Evolutionary conservation across 2,888 invertebrate species (phyloP).

Genomic region (Cryptus viduatorius): DNA sequence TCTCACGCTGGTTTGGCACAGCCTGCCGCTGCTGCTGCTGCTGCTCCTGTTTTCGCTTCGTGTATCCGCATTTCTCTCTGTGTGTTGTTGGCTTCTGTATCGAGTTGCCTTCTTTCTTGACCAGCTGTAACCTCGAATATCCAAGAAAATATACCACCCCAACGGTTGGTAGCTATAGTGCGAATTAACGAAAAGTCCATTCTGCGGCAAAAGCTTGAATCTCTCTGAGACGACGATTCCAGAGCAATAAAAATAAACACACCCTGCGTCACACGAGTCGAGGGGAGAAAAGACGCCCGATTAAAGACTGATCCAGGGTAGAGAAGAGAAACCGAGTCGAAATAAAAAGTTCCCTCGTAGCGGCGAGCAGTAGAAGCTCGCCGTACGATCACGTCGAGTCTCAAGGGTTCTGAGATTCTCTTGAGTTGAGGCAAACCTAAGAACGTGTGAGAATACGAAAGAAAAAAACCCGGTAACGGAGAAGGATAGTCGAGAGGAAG

Average conservation of each 20-base stretch:
- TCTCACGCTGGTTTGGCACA: conserved; percentile 57
- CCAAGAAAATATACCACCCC: conserved; percentile 44
- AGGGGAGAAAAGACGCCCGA: conserved; percentile 70
- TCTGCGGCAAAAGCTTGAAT: conserved; percentile 27
- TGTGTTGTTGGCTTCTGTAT: conserved; percentile 29
- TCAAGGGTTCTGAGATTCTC: conserved; percentile 72
- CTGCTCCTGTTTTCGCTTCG: conserved; percentile 31
- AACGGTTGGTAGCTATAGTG: conserved; percentile 26
- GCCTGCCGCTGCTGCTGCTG: conserved; percentile 21
- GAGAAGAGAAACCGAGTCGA: conserved; percentile 76
- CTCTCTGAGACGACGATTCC: conserved; percentile 33
- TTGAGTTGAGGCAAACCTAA: conserved; percentile 65
- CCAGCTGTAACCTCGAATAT: conserved; percentile 55
- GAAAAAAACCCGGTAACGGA: conserved; percentile 56
- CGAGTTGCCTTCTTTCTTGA: conserved; percentile 12
- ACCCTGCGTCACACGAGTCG: conserved; percentile 17
- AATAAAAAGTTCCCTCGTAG: conserved; percentile 71
- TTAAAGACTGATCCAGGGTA: conserved; percentile 80
- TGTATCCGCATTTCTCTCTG: conserved; percentile 41
- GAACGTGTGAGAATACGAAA: conserved; percentile 61
- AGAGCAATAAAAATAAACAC: conserved; percentile 39
- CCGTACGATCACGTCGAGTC: conserved; percentile 68
- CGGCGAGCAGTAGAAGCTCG: conserved; percentile 67
- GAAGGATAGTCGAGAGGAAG: conserved; percentile 60
- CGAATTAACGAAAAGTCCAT: conserved; percentile 54